Evolutionary conservation across 2,113 vertebrate genomes (phyloP).

Genomic region (Solea solea): DNA sequence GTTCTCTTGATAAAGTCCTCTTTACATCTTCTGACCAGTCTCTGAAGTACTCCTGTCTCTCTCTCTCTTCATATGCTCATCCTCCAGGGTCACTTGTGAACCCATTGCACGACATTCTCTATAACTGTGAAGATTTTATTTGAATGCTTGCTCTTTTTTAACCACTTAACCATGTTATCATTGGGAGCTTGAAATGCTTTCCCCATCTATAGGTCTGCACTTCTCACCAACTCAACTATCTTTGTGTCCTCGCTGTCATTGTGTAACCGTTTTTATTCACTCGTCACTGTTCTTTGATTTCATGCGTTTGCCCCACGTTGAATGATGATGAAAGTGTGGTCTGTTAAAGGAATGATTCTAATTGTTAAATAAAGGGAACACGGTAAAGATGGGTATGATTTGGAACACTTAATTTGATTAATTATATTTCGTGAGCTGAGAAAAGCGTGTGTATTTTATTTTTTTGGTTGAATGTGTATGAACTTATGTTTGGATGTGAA

Average conservation of each 20-base stretch:
- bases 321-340: background rate
- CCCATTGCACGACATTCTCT: constrained; percentile 32
- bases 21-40: constrained; percentile 30
- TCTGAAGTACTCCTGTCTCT: constrained; percentile 6
- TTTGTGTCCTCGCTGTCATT: constrained; percentile 10
- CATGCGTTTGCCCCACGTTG: constrained; percentile 23
- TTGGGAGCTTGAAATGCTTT: constrained; percentile 18
- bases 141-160: constrained; percentile 52
- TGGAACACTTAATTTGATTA: constrained; percentile 60
- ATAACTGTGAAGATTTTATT: constrained; percentile 56
- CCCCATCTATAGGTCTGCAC: background rate
- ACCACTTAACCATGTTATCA: constrained; percentile 41
- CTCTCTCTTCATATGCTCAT: constrained; percentile 22
- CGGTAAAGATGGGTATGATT: constrained; percentile 35
- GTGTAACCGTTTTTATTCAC: constrained; percentile 9
- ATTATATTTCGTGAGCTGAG: constrained; percentile 47
- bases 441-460: constrained; percentile 12
- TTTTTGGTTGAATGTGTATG: constrained; percentile 56
- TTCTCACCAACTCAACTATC: background rate
- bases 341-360: constrained; percentile 20
- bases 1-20: background rate
- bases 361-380: constrained; percentile 69
- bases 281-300: constrained; percentile 19
- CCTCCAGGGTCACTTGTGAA: constrained; percentile 8
- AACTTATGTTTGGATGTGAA: constrained; percentile 25